Evolutionary conservation across 2,888 invertebrate species (phyloP), one percentile per base, ranked within the genome.

Genomic region (Apocheima hispidaria): DNA sequence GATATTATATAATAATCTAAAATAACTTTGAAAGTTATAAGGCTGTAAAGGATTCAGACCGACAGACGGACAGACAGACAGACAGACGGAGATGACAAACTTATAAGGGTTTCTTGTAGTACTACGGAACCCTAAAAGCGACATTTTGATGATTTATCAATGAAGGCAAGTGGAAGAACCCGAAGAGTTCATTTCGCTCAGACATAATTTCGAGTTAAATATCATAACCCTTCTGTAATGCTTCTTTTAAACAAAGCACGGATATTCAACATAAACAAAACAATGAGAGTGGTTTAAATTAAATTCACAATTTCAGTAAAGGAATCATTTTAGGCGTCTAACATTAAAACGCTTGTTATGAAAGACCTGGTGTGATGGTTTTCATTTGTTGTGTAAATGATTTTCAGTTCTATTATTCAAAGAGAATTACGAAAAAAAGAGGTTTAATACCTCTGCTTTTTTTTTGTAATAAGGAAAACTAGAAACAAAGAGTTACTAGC

Each of bases 181-280:
- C 4, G 30, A n/a, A 50, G 36, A 43, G 21, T 54, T 36, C 30
- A 40, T 50, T 44, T 30, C 30, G 21, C 48, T 53, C 48, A 26
- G 21, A 40, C 33, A 41, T 51, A 20, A 50, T 58, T 58, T 23
- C 9, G 21, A 18, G 41, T 52, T 48, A 38, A 54, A 53, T 50
- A 60, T 36, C 36, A 38, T 50, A 53, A 64, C 64, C 66, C 60
- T 69, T 57, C 44, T 41, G 50, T 64, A 58, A 59, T 59, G 60
- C 52, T 66, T 60, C 57, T 64, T 51, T n/a, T 16, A 59, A 63
- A 69, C 69, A 69, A 66, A 65, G 60, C 59, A 18, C 48, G 54
- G 54, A 50, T 60, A 54, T 46, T 35, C 54, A 60, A 64, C 60
- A 62, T 55, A 63, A 66, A 66, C 64, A 59, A 59, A 61, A 65